Conservation (phyloP, 2,888 invertebrate genomes). For the Trachelus tabidus region DNA sequence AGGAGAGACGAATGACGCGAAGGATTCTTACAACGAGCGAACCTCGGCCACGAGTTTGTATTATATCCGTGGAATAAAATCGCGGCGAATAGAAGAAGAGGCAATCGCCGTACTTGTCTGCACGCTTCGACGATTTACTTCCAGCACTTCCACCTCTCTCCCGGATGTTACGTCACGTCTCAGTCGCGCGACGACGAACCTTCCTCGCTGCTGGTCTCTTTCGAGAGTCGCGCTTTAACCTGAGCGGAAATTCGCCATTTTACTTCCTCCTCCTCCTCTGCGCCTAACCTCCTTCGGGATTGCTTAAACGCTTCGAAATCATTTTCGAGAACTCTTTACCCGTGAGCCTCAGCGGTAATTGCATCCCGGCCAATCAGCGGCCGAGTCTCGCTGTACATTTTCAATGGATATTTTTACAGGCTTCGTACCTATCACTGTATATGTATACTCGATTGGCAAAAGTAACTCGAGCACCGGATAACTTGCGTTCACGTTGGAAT, state of each 20-base stretch:
- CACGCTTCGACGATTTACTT: constrained; percentile 49
- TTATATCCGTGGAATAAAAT: neutral
- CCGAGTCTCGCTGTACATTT: neutral
- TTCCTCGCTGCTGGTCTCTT: constrained; percentile 1
- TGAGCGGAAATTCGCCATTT: neutral
- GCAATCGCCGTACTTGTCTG: constrained; percentile 42
- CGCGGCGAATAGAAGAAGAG: constrained; percentile 23
- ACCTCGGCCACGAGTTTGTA: neutral
- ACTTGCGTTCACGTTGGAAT: neutral
- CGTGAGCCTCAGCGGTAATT: neutral
- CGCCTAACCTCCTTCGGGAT: neutral
- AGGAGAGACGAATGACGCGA: neutral
- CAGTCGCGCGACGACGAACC: constrained; percentile 2
- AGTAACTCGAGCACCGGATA: neutral
- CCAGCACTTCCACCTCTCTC: constrained; percentile 38
- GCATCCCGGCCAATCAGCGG: neutral
- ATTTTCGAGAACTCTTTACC: neutral
- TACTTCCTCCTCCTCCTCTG: neutral
- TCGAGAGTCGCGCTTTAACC: constrained; percentile 13
- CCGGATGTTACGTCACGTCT: constrained; percentile 60
- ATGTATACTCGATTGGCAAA: neutral
- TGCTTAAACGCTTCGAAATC: neutral
- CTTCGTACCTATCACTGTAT: neutral
- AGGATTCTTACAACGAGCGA: neutral
- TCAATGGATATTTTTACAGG: neutral